Evolutionary conservation across 2,888 invertebrate species (phyloP).

Genomic region (Caenorhabditis panamensis): DNA sequence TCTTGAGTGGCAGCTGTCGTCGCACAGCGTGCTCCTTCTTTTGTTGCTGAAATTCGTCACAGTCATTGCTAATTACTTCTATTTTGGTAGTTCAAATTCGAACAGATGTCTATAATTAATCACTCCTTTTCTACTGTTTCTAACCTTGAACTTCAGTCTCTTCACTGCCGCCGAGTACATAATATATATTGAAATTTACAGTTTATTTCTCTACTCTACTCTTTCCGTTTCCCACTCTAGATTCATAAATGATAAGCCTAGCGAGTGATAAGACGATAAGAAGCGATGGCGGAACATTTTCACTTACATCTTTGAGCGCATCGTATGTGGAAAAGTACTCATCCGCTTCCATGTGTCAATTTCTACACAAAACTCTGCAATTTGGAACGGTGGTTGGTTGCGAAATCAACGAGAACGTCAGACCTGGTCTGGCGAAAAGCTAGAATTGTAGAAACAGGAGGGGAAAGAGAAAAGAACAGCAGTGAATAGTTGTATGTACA

Average conservation of each 20-base stretch:
- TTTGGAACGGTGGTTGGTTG: background rate
- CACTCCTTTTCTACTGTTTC: background rate
- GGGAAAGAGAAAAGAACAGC: conserved; percentile 14
- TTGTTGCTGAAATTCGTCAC: conserved; percentile 58
- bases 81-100: too few relatives aligned
- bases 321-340: conserved; percentile 74
- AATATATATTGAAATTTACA: conserved; percentile 7
- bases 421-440: conserved; percentile 18
- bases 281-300: conserved; percentile 18
- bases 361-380: conserved; percentile 21
- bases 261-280: conserved; percentile 8
- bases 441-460: too few relatives aligned
- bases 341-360: conserved; percentile 69
- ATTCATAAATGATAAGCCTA: conserved; percentile 38
- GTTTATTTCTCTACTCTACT: conserved; percentile 24
- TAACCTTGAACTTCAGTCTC: conserved; percentile 57
- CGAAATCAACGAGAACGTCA: conserved; percentile 7
- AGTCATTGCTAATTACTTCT: too few relatives aligned
- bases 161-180: conserved; percentile 54
- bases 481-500: conserved; percentile 42
- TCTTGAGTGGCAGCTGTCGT: conserved; percentile 62
- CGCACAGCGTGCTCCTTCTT: conserved; percentile 58
- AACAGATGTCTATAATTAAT: too few relatives aligned
- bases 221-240: background rate
- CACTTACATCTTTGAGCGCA: conserved; percentile 70